These are phyloP conservation scores for Empidonax traillii DNA, from an alignment of 2,113 vertebrate species.

Conservation along the genomic window DNA sequence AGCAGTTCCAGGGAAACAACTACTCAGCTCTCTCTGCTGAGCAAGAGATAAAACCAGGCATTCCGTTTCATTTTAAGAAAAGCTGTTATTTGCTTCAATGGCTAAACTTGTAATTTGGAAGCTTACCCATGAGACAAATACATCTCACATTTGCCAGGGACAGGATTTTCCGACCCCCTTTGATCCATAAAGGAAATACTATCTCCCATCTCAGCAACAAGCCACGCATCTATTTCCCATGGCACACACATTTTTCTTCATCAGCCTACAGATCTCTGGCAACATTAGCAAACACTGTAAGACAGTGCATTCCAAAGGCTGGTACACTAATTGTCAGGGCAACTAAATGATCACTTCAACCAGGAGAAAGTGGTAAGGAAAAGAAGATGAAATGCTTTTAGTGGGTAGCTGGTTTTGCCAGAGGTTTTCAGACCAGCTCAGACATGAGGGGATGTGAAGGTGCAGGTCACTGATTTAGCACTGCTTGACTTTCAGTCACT, in stretches of 20 bases:
- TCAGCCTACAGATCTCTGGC: background rate
- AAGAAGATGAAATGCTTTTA: background rate
- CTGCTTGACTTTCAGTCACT: too few relatives aligned
- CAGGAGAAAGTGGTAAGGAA: background rate
- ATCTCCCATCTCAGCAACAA: background rate
- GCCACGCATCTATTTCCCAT: background rate
- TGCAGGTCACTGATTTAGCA: background rate
- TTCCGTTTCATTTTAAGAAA: background rate
- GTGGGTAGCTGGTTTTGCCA: background rate
- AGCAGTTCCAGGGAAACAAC: background rate
- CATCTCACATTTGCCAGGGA: background rate
- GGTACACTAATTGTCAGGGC: background rate
- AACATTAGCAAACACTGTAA: background rate
- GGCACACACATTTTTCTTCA: background rate
- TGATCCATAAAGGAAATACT: background rate
- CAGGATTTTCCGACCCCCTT: background rate
- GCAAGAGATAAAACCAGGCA: background rate
- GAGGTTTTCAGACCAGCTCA: background rate
- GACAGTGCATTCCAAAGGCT: background rate
- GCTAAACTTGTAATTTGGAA: background rate
- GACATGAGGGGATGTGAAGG: background rate
- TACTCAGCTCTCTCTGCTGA: background rate
- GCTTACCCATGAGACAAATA: background rate
- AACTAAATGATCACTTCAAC: background rate
- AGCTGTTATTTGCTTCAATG: background rate